Base-by-base conservation (phyloP, 92 coral and sea anemone genomes). In the Epizoanthus scotinus region DNA sequence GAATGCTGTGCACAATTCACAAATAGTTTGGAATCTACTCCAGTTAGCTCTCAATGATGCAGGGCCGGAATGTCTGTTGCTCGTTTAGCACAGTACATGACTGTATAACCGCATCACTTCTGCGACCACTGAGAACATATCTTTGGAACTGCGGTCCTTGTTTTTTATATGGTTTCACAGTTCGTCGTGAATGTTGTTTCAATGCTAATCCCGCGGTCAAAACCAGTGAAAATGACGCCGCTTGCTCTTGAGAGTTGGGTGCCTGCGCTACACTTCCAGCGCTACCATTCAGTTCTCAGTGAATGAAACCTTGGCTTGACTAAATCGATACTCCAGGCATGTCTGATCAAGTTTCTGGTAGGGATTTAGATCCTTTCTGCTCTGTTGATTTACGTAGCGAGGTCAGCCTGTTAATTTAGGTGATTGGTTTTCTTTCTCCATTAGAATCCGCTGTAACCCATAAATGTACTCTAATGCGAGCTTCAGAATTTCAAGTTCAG, bases 401-500 rank as follows among this genome's bases (percentile, higher is more conserved):
- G 67, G 31, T 75, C 36, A 75, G 15, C 27, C 81, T 55, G 67
- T 75, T 75, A 58, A 4, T 58, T 60, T 7, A n/a, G 81, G 66
- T 60, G 67, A 36, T 9, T 60, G 68, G n/a, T 60, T 75, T 59
- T 75, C 81, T 42, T 75, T 75, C 26, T 75, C 81, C 81, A 40
- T 36, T 22, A 88, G 85, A 54, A 88, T 74, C 54, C 81, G 83
- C 34, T 88, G 85, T 38, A 88, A 67, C n/a, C 70, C 83, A 40
- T 73, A 86, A 24, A 88, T 88, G 44, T 88, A 88, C 34, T 88
- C 91, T 63, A 84, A 69, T 13, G 91, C 91, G 20, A 84, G 88
- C 15, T 65, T 82, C 13, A 88, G 74, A 5, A 88, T 85, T 49
- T 88, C 91, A 13, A 88, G 82, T 14, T 88, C 91, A 5, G 91